Evolutionary conservation across 1,140 invertebrate genomes (phyloP).

Genomic region (Heliconius hewitsoni): DNA sequence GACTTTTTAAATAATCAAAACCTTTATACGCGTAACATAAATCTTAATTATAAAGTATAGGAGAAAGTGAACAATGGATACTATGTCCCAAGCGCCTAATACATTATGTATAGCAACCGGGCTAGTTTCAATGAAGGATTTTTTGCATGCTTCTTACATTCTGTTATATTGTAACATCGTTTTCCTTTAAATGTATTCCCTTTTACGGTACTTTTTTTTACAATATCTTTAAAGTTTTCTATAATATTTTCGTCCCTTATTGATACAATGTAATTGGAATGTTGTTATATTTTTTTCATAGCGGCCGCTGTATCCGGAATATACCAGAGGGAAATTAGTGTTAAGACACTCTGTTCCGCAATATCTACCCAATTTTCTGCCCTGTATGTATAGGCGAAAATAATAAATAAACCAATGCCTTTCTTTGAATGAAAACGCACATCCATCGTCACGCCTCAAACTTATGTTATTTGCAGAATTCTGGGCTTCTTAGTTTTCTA

Average conservation of each 20-base stretch:
- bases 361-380: background rate
- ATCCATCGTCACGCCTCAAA: too few species aligned
- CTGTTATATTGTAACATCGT: slow-evolving; percentile 65
- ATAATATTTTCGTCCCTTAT: background rate
- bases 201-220: slow-evolving; percentile 39
- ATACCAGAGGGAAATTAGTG: background rate
- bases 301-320: background rate
- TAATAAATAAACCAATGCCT: too few species aligned
- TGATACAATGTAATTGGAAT: background rate
- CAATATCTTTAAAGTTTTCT: slow-evolving; percentile 21
- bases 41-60: background rate
- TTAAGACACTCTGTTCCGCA: background rate
- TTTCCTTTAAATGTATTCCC: slow-evolving; percentile 60
- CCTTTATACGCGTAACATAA: background rate
- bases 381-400: too few species aligned
- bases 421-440: too few species aligned
- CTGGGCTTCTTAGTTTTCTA: too few species aligned
- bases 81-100: slow-evolving; percentile 56
- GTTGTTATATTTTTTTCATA: background rate
- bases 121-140: slow-evolving; percentile 79
- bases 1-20: background rate
- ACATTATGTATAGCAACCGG: slow-evolving; percentile 75
- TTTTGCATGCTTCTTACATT: slow-evolving; percentile 66
- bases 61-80: slow-evolving; percentile 48
- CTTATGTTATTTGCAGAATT: too few species aligned